These are phyloP conservation scores for Clupea harengus DNA, from an alignment of 2,113 vertebrate species.

Conservation along the genomic window DNA sequence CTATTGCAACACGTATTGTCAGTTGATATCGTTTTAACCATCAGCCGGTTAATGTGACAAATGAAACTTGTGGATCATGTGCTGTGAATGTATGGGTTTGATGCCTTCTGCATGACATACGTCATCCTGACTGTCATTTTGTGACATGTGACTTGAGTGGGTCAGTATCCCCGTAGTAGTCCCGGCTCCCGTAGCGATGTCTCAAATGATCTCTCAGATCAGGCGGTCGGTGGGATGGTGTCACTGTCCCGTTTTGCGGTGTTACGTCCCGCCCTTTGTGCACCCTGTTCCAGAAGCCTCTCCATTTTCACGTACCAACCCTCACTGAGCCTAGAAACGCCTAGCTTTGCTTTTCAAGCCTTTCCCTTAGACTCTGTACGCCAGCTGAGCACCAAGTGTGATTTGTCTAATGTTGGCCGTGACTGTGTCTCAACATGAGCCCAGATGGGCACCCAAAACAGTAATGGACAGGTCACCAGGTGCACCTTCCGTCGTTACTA, in stretches of 20 bases:
- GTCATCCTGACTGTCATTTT: constrained; percentile 10
- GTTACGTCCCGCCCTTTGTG: background rate
- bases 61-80: background rate
- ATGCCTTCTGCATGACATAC: background rate
- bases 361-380: background rate
- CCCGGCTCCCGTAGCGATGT: background rate
- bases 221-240: background rate
- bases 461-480: background rate
- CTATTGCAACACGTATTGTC: background rate
- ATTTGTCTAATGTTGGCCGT: background rate
- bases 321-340: background rate
- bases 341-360: background rate
- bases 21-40: background rate
- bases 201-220: background rate
- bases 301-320: background rate
- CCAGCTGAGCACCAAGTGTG: background rate
- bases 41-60: background rate
- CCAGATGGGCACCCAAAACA: background rate
- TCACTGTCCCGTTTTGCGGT: background rate
- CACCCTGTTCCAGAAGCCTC: background rate
- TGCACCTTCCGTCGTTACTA: background rate
- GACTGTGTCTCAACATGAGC: background rate
- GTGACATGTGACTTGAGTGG: background rate
- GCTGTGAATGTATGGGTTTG: background rate
- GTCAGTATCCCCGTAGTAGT: background rate